Conservation (phyloP, 2,888 invertebrate species). For the Lamellibrachia columna region DNA sequence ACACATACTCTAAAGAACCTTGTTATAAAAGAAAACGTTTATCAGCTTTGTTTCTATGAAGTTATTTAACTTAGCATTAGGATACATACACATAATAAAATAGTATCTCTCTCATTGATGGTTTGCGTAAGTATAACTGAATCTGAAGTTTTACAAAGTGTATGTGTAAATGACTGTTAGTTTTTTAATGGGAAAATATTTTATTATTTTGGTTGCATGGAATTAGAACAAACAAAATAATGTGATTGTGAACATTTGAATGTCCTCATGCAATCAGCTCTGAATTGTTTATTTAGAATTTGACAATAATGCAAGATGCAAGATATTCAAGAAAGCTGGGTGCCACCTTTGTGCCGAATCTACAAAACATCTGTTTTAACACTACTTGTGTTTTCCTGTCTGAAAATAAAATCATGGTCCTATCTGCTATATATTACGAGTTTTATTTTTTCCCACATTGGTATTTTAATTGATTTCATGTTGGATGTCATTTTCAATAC, state of each 20-base stretch:
- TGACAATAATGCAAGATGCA: background rate
- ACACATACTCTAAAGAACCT: background rate
- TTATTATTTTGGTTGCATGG: background rate
- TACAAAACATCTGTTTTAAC: background rate
- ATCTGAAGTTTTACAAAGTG: background rate
- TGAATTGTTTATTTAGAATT: background rate
- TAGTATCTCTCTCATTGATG: background rate
- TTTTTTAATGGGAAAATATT: background rate
- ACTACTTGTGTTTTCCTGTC: background rate
- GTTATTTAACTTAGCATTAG: background rate
- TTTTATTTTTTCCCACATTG: background rate
- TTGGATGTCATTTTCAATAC: background rate
- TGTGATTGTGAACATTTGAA: background rate
- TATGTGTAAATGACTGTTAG: background rate
- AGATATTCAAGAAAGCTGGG: background rate
- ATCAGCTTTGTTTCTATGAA: background rate
- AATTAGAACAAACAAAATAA: background rate
- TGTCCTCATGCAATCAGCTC: background rate
- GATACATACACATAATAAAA: background rate
- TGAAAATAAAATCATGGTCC: background rate
- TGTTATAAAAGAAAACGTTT: background rate
- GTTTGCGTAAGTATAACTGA: background rate
- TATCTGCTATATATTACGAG: background rate
- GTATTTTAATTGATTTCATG: background rate
- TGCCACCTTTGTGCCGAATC: background rate